Evolutionary conservation across 2,888 invertebrate genomes (phyloP), one percentile per base, ranked within the genome.

Genomic region (Polymixis flavicincta): DNA sequence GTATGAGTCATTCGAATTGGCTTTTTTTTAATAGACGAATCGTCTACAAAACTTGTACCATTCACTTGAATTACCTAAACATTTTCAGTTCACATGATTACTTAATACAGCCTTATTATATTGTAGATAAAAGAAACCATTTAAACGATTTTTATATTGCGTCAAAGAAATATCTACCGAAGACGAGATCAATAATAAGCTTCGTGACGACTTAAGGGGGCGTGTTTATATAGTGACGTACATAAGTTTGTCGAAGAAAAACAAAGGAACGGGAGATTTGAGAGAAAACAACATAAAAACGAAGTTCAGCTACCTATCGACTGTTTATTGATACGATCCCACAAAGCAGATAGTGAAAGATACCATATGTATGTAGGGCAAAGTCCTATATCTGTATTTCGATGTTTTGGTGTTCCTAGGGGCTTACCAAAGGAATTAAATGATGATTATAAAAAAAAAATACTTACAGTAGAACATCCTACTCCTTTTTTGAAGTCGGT

Each of bases 261-360:
- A 76, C 57, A 83, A 80, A 45, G 50, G 55, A 67, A 69, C 25
- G 55, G 52, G 70, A 78, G 64, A 75, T 65, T 76, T 71, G 55
- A 45, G 25, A 61, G 66, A 67, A 71, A 75, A 78, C 68, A 61
- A 74, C 60, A 74, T 76, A 72, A 84, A 82, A 76, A 76, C 77
- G 75, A 68, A 74, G 57, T 42, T 32, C 50, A 63, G 60, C 63
- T 19, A n/a, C n/a, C n/a, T n/a, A 37, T 28, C 42, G 48, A 68
- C 13, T 77, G 67, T 80, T 75, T 77, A 67, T 75, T 83, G 73
- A 65, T 70, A 75, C 55, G 54, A 80, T 80, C 65, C 65, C 68
- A 61, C 63, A 71, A 67, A 71, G 37, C n/a, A 74, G 37, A 73
- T 65, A 73, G 64, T 54, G 59, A 52, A 68, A 57, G 22, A 22